Evolutionary conservation across 2,113 vertebrate genomes (phyloP).

Genomic region (Apistogramma diplotaenia): DNA sequence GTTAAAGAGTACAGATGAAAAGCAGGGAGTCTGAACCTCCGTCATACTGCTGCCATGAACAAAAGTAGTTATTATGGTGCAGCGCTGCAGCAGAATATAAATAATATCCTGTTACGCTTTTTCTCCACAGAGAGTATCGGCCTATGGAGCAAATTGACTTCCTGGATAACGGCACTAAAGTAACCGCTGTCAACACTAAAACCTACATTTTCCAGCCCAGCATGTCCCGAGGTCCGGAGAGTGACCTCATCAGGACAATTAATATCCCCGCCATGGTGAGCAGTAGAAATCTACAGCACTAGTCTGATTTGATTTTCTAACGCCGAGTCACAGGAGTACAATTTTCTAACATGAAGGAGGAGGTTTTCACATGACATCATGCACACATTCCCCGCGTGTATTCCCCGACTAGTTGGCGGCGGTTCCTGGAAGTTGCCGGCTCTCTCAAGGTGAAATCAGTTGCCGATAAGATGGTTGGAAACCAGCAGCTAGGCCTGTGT

Average conservation of each 20-base stretch:
- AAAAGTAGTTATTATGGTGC: background rate
- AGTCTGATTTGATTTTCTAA: background rate
- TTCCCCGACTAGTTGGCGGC: background rate
- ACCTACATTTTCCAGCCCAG: slow-evolving; percentile 86
- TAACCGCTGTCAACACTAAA: slow-evolving; percentile 87
- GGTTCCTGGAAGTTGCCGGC: background rate
- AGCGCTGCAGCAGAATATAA: background rate
- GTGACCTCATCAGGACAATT: slow-evolving; percentile 87
- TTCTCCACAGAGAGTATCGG: slow-evolving; percentile 84
- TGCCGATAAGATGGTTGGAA: background rate
- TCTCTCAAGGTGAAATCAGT: background rate
- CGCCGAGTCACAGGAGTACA: background rate
- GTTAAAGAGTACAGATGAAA: background rate
- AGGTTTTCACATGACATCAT: background rate
- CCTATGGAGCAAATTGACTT: slow-evolving; percentile 85
- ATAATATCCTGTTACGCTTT: background rate
- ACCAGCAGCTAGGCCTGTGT: background rate
- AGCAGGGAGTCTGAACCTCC: background rate
- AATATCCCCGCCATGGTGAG: slow-evolving; percentile 94
- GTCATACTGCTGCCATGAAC: background rate
- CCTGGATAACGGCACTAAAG: slow-evolving; percentile 86
- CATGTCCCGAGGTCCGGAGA: slow-evolving; percentile 86
- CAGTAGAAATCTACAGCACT: background rate
- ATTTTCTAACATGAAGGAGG: background rate
- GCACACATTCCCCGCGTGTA: background rate